These are phyloP conservation scores for Antheraea assamensis DNA, from an alignment of 2,888 invertebrate genomes.

Conservation along the genomic window DNA sequence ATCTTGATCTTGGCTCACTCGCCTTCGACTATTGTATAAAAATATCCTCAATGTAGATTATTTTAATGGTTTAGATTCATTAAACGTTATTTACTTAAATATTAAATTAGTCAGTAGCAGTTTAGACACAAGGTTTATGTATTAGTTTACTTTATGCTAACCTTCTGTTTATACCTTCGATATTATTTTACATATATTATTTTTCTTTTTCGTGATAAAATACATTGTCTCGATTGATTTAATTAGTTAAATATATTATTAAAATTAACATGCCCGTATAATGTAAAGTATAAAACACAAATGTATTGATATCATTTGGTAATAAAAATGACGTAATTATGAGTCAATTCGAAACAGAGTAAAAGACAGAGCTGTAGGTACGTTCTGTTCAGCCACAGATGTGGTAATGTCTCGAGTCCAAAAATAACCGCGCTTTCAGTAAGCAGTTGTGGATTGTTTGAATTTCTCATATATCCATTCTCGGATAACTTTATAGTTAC, in stretches of 20 bases:
- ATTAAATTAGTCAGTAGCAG: background rate
- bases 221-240: background rate
- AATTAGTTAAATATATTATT: background rate
- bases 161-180: background rate
- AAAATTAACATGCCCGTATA: background rate
- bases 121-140: background rate
- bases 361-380: background rate
- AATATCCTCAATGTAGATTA: background rate
- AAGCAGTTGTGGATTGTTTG: constrained; percentile 2
- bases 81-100: background rate
- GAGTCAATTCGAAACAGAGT: background rate
- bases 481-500: background rate
- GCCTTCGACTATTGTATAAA: background rate
- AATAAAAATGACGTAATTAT: background rate
- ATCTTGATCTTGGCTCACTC: background rate
- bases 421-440: constrained; percentile 12
- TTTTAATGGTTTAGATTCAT: background rate
- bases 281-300: background rate
- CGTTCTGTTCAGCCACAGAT: background rate
- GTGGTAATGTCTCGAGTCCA: background rate
- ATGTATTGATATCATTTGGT: background rate
- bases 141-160: background rate
- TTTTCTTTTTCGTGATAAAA: background rate
- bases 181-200: background rate
- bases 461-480: constrained; percentile 10